A percentile compares a stretch with the other conserved stretches of the same genome.
Conservation (phyloP, 2,113 vertebrate genomes). For the Syrmaticus mikado region DNA sequence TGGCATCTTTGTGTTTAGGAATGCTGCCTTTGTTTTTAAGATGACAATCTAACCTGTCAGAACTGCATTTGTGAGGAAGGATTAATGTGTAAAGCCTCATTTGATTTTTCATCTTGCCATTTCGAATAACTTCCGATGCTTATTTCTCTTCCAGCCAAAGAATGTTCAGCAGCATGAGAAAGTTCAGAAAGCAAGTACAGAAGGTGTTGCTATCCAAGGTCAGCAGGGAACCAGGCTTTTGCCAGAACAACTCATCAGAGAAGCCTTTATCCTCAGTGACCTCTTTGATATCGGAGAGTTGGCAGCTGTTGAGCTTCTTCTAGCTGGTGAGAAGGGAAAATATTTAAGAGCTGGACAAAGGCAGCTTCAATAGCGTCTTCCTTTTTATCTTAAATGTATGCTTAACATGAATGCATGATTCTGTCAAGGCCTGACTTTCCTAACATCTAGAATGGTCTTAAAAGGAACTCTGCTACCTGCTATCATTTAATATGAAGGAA, state of each 20-base stretch:
- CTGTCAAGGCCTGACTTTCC: background rate
- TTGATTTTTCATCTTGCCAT: background rate
- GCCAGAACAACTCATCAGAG: conserved; percentile 92
- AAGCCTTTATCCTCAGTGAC: conserved; percentile 97
- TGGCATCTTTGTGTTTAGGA: conserved; percentile 3
- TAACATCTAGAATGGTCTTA: background rate
- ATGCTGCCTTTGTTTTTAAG: background rate
- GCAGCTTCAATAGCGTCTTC: background rate
- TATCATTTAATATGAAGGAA: background rate
- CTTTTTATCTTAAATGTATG: background rate
- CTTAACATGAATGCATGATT: background rate
- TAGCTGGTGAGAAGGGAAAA: conserved; percentile 86
- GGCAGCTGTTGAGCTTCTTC: conserved; percentile 93
- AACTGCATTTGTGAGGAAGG: background rate
- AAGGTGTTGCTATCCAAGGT: conserved; percentile 95
- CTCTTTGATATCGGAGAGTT: conserved; percentile 95
- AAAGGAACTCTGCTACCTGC: background rate
- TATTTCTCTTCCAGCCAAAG: conserved; percentile 85
- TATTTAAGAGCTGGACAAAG: conserved; percentile 13
- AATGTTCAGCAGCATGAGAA: conserved; percentile 95
- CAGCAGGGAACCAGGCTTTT: conserved; percentile 93
- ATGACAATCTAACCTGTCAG: background rate
- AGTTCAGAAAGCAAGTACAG: conserved; percentile 94
- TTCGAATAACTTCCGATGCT: conserved; percentile 7
- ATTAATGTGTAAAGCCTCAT: conserved; percentile 5